Evolutionary conservation across 2,888 invertebrate genomes (phyloP), one percentile per base, ranked within the genome.

Genomic region (Lasioglossum marginatum): DNA sequence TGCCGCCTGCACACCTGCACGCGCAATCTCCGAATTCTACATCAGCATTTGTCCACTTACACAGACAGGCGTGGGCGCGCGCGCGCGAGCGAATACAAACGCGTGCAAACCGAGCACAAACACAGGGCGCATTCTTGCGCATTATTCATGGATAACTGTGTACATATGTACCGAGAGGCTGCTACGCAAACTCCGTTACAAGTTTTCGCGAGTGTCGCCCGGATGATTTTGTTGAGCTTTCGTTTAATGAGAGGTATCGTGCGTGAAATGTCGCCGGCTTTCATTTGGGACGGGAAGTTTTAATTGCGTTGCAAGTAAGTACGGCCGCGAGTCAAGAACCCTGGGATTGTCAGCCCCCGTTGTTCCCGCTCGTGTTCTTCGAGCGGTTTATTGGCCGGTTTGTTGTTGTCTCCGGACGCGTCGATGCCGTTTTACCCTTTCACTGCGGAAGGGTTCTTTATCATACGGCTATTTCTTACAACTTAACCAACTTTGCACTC

Each of bases 101-200:
- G 31, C 63, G 31, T 63, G 16, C 63, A 27, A 31, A 63, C 63
- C 63, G 63, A 63, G 63, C 63, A 82, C 76, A 79, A 81, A 85
- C 76, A 52, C 34, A 66, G n/a, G 57, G 60, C 75, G 43, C 83
- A 79, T 82, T 83, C 84, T 85, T 82, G 52, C 71, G 78, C 78
- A 74, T 82, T 82, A 75, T 77, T 84, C 83, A 81, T 83, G 73
- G 77, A 73, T 60, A 77, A 68, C 75, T 43, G 82, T 85, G 79
- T 68, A 83, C 85, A 83, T 63, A 78, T 68, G 74, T 82, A 84
- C 48, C 70, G 74, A 43, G 34, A 1, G 23, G 63, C n/a, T 40
- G 43, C 43, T 63, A n/a, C 74, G 78, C 27, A 37, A 83, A 78
- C 78, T 77, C 48, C 31, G 83, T 75, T 74, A 27, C 68, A 77